Percentiles rank a stretch among this genome's conserved stretches.
These are phyloP conservation scores for Hirundichthys speculiger DNA, from an alignment of 2,113 vertebrate genomes.

Conservation along the genomic window DNA sequence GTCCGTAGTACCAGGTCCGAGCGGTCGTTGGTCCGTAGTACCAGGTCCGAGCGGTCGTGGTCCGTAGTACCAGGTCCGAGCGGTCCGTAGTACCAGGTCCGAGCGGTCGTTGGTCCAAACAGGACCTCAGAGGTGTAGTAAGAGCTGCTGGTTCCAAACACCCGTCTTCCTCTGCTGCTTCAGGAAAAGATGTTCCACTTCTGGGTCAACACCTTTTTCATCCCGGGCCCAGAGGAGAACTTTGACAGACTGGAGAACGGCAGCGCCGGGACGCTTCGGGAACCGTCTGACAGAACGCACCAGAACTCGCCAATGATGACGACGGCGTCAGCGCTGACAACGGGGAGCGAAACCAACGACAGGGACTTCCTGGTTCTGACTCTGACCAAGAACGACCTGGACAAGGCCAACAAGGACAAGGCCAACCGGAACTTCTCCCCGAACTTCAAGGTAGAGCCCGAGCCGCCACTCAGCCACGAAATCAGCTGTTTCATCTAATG, in stretches of 20 bases:
- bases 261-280: constrained; percentile 70
- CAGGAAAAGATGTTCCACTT: constrained; percentile 99
- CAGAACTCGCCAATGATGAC: constrained; percentile 27
- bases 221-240: constrained; percentile 92
- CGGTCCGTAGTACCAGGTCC: no score
- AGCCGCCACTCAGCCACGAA: no score
- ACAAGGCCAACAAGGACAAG: constrained; percentile 99
- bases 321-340: no score
- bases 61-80: no score
- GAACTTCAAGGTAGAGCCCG: constrained; percentile 92
- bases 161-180: neutral
- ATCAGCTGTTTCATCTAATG: no score
- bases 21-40: no score
- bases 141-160: no score
- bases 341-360: constrained; percentile 86
- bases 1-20: no score
- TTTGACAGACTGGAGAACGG: constrained; percentile 93
- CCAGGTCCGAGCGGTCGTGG: no score
- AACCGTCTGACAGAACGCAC: constrained; percentile 12
- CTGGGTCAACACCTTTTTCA: constrained; percentile 99
- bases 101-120: no score
- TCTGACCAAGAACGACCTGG: constrained; percentile 96
- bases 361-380: constrained; percentile 93
- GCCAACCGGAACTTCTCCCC: constrained; percentile 99
- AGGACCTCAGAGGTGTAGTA: no score